Conservation (phyloP, 2,113 vertebrate genomes). For the Ahaetulla prasina region DNA sequence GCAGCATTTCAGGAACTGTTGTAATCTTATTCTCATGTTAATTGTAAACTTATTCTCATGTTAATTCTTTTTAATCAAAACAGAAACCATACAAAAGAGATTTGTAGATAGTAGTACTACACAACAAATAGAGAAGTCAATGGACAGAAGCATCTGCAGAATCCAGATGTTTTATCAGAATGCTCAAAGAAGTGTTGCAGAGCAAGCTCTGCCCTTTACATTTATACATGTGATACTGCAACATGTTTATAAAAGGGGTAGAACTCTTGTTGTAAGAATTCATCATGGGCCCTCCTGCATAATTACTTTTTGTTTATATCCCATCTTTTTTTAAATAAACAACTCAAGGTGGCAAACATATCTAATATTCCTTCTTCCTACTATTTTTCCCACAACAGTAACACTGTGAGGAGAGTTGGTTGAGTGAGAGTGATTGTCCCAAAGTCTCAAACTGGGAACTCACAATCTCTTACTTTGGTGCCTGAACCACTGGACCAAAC, state of each 20-base stretch:
- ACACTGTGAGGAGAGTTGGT: too few species aligned
- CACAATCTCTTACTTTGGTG: neutral
- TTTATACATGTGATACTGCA: neutral
- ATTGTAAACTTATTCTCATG: neutral
- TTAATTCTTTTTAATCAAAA: too few species aligned
- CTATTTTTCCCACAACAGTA: too few species aligned
- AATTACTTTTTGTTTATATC: neutral
- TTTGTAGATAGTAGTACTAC: neutral
- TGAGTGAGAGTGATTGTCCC: neutral
- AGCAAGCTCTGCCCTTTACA: neutral
- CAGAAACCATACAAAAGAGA: neutral
- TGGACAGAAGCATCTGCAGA: neutral
- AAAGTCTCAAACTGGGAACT: too few species aligned
- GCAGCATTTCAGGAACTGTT: neutral
- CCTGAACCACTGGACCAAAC: neutral
- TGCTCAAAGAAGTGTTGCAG: neutral
- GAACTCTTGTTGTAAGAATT: neutral
- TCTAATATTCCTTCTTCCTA: neutral
- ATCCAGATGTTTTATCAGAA: neutral
- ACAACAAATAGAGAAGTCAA: neutral
- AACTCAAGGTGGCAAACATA: neutral
- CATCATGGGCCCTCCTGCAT: neutral
- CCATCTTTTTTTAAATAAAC: neutral
- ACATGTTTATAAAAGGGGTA: neutral
- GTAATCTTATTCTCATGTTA: neutral